A percentile compares a stretch with the other conserved stretches of the same genome.
phyloP scores from a whole-genome alignment of 2,113 vertebrate genomes.

The Cygnus buccinator region DNA sequence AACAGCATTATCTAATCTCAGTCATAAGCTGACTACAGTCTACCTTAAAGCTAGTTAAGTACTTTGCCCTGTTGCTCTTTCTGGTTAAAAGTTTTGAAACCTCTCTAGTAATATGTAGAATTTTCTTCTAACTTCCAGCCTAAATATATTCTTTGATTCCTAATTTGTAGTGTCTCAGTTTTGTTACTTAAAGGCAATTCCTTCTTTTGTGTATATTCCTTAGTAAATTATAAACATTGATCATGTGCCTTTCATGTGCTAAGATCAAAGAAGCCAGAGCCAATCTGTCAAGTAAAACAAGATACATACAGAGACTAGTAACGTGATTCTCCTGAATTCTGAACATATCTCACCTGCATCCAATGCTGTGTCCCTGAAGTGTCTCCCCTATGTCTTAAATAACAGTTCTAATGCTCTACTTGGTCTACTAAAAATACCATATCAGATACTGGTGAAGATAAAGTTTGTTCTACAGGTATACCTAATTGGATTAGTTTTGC shows the following conservation, averaged over 20 bases:
- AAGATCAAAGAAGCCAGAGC: background rate
- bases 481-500: background rate
- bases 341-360: background rate
- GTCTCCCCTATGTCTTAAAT: conserved; percentile 1
- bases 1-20: background rate
- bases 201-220: background rate
- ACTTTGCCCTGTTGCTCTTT: background rate
- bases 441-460: background rate
- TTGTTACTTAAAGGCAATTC: background rate
- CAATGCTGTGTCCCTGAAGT: background rate
- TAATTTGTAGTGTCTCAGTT: background rate
- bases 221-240: background rate
- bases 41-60: background rate
- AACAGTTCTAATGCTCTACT: background rate
- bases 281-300: background rate
- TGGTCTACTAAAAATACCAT: background rate
- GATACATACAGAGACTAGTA: background rate
- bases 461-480: background rate
- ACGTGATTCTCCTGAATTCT: background rate
- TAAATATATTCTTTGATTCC: background rate
- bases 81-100: background rate
- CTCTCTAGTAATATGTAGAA: background rate
- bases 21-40: background rate
- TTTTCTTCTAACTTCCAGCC: background rate
- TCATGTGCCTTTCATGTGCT: background rate